Base-by-base conservation (phyloP, 1,140 invertebrate genomes). In the Caenorhabditis inopinata region DNA sequence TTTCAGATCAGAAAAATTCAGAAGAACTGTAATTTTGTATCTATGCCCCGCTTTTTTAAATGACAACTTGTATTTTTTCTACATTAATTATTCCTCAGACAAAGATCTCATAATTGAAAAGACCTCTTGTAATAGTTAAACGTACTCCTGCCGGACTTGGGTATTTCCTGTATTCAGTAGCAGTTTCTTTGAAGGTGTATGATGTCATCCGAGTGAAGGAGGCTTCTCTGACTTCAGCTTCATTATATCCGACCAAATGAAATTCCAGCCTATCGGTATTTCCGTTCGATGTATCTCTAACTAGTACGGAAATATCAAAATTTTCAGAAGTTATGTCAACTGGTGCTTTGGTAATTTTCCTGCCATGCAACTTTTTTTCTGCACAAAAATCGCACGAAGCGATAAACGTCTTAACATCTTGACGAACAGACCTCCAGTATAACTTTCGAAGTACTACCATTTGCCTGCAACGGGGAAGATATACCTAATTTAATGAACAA, bases 121-220 rank as follows among this genome's bases (percentile, higher is more conserved):
- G n/a, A n/a, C n/a, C n/a, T n/a, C n/a, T n/a, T n/a, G n/a, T n/a
- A n/a, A n/a, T n/a, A n/a, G n/a, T n/a, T n/a, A n/a, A 18, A 68
- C 58, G 9, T 68, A 68, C 58, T 12, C 32, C 58, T 16, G 53
- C 14, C n/a, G 35, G 58, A 18, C n/a, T 38, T 68, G 58, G 14
- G 12, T 68, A 68, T 2, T 42, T 68, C 21, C 58, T 68, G n/a
- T 38, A 68, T 12, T 35, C 25, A 27, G 9, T 35, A 3, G 14
- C 78, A 12, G 78, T 79, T 58, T 79, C 78, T 51, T 79, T 79
- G 35, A 79, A 79, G 12, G 78, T 79, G 23, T 79, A 79, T 6
- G 78, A 79, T 7, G 78, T 74, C 78, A 79, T 79, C 29, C 73
- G 47, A 23, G 62, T 79, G 11, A 78, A 46, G 9, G 78, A 58